Conservation (phyloP, 2,797 vertebrate species). For the Halcyon badia region DNA sequence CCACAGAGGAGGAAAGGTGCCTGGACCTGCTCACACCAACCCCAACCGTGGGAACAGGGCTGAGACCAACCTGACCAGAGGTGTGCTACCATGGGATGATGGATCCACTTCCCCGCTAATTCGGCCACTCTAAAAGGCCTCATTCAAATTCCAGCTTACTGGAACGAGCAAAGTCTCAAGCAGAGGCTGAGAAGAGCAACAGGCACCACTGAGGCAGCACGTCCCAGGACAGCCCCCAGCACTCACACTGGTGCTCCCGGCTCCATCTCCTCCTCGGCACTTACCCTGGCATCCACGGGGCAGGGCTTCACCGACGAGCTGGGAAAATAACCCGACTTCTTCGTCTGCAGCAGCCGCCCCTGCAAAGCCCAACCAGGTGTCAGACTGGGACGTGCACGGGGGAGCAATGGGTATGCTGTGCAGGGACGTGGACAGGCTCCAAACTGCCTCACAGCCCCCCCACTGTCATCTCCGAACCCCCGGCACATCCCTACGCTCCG, state of each 20-base stretch:
- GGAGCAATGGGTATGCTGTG: neutral
- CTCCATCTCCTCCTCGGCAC: neutral
- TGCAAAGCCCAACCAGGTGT: conserved; percentile 50
- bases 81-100: neutral
- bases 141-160: neutral
- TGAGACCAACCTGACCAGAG: neutral
- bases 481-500: rapidly evolving
- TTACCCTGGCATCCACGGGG: conserved; percentile 91
- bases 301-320: conserved; percentile 94
- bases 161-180: neutral
- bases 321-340: conserved; percentile 94
- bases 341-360: conserved; percentile 91
- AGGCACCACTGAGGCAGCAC: neutral
- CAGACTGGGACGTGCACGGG: rapidly evolving
- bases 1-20: neutral
- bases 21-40: neutral
- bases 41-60: neutral
- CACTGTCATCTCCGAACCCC: rapidly evolving
- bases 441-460: rapidly evolving
- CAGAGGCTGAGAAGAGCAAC: neutral
- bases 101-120: neutral
- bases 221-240: neutral
- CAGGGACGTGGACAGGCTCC: neutral
- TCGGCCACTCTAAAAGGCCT: rapidly evolving
- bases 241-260: rapidly evolving